Base-by-base conservation (phyloP, 2,113 vertebrate species). In the Ursus arctos region DNA sequence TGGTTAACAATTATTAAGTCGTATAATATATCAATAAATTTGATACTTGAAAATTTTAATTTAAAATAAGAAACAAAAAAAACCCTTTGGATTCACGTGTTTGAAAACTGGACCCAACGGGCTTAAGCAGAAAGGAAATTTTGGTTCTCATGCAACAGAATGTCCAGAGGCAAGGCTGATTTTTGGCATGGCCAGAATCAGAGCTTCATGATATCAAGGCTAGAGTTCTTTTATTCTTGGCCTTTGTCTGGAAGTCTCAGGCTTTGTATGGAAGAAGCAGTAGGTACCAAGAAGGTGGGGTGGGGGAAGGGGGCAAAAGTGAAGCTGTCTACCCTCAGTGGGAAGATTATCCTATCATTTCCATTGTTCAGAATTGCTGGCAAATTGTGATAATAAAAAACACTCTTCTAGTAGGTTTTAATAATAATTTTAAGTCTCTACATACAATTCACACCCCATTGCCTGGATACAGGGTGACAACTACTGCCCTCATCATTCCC, bases 11-110 rank as follows among this genome's bases (percentile, higher is more conserved):
- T 61, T 8, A 80, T 31, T 55, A 33, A 69, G 85, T 51, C 47
- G 2, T 63, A 63, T 72, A 49, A 31, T 67, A 5, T 57, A 83
- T 43, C n/a, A 22, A 63, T 63, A 26, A 40, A 51, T 36, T 80
- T 51, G 53, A 55, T 21, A 88, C 21, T 16, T 80, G 12, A 55
- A 81, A 24, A 1, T 85, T 93, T 65, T 80, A 0, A 57, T 82
- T 94, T 91, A 91, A 88, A 94, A 84, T 80, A 88, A 67, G 47
- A 96, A 93, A 22, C 12, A 74, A 63, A 88, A 31, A 24, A 63
- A 67, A 81, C 14, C 0, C 40, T 86, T 82, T 88, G 7, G 12
- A 89, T 77, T 76, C 4, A 31, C 2, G 24, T 63, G 4, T 77
- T 89, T 36, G 22, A 91, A 92, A 94, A 69, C 4, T 19, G 9